A percentile compares a stretch with the other conserved stretches of the same genome.
These are phyloP conservation scores for Aurelia sp. DNA, from an alignment of 30 jellyfish, hydroid and myxozoan genomes.

Conservation along the genomic window DNA sequence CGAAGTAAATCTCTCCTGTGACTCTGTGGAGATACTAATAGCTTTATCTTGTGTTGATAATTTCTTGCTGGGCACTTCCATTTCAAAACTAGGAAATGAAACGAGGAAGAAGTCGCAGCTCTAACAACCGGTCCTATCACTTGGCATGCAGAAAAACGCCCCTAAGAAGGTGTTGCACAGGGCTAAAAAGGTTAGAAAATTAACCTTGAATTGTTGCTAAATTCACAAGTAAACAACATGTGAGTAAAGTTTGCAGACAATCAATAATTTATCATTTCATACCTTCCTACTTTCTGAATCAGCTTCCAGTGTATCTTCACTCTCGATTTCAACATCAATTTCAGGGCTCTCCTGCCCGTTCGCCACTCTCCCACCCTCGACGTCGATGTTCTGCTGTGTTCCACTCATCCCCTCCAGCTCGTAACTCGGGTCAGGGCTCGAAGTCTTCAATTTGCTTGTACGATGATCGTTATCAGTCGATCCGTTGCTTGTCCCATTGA, in stretches of 20 bases:
- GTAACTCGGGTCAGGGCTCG: slow-evolving; percentile 22
- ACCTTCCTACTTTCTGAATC: slow-evolving; percentile 59
- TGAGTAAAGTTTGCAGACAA: neutral
- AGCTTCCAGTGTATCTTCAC: slow-evolving; percentile 14
- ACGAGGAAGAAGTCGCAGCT: no score
- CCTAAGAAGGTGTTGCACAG: slow-evolving; percentile 16
- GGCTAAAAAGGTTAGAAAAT: neutral
- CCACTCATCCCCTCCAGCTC: slow-evolving; percentile 38
- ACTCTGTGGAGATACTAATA: no score
- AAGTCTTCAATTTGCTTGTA: neutral
- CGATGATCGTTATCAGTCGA: slow-evolving; percentile 21
- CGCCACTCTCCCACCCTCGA: slow-evolving; percentile 61
- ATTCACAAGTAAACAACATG: slow-evolving; percentile 1
- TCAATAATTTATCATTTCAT: neutral
- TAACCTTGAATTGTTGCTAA: no score
- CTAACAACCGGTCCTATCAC: no score
- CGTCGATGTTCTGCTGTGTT: slow-evolving; percentile 48
- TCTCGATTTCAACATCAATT: slow-evolving; percentile 33
- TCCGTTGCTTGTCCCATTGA: slow-evolving; percentile 55
- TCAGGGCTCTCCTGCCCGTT: slow-evolving; percentile 59
- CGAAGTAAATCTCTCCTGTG: no score
- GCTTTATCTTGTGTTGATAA: no score
- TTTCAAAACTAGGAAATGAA: no score
- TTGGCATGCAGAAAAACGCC: slow-evolving; percentile 15
- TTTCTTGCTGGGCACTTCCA: no score